Evolutionary conservation across 2,888 invertebrate genomes (phyloP).

Genomic region (Steinernema carpocapsae): DNA sequence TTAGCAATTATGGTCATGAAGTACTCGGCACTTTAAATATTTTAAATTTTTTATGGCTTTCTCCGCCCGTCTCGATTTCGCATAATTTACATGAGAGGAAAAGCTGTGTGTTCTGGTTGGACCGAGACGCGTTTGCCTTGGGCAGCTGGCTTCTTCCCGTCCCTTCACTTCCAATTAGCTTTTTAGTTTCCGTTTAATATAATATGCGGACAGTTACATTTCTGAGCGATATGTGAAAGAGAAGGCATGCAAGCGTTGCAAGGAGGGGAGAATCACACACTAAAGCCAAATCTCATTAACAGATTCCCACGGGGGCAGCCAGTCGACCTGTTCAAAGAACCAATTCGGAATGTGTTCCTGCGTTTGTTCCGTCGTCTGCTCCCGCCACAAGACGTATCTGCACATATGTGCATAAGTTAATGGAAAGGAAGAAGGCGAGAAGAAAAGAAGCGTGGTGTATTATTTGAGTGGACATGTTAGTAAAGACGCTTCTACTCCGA

Average conservation of each 20-base stretch:
- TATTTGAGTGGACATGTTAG: constrained; percentile 27
- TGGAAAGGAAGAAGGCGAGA: not conserved
- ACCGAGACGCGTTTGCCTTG: too few species aligned
- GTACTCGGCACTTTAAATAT: constrained; percentile 14
- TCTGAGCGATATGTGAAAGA: constrained; percentile 5
- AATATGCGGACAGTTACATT: constrained; percentile 16
- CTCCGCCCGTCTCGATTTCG: not conserved
- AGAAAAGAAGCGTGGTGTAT: not conserved
- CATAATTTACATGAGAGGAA: constrained; percentile 20
- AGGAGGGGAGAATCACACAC: constrained; percentile 20
- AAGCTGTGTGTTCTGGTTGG: too few species aligned
- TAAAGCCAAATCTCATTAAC: constrained; percentile 32
- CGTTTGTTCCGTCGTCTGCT: constrained; percentile 12
- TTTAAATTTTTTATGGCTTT: constrained; percentile 30
- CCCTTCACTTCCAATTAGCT: not conserved
- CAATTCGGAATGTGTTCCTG: constrained; percentile 12
- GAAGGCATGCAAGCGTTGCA: constrained; percentile 29
- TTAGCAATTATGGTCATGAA: constrained; percentile 24
- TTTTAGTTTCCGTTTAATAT: not conserved
- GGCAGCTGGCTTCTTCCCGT: too few species aligned
- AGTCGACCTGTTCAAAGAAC: constrained; percentile 34
- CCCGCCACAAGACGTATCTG: not conserved
- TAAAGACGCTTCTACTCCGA: not conserved
- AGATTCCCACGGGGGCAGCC: constrained; percentile 23
- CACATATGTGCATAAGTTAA: constrained; percentile 29